A percentile compares a stretch with the other conserved stretches of the same genome.
Evolutionary conservation across 2,797 vertebrate genomes (phyloP).

Genomic region (Mormyrus proboscirostris): DNA sequence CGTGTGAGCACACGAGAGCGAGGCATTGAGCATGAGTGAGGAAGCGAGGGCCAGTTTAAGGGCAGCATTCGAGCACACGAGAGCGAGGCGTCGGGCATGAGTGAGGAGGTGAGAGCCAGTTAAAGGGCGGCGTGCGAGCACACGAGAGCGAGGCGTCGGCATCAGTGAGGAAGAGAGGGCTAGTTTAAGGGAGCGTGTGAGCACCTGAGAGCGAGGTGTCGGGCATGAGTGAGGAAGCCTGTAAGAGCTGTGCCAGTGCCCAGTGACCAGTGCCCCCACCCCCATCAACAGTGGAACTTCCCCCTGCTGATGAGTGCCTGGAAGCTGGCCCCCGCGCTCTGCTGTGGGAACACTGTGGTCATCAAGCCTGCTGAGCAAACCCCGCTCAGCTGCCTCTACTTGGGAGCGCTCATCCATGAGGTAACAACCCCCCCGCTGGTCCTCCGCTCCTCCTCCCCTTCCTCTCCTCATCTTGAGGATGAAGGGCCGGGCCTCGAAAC

Average conservation of each 20-base stretch:
- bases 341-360: constrained; percentile 93
- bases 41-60: background rate
- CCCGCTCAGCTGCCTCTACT: constrained; percentile 90
- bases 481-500: background rate
- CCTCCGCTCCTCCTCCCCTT: background rate
- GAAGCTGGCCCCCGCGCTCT: constrained; percentile 93
- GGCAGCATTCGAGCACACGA: background rate
- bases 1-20: background rate
- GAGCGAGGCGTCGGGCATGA: background rate
- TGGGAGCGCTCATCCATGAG: constrained; percentile 92
- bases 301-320: constrained; percentile 97
- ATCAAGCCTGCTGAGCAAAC: constrained; percentile 96
- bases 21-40: background rate
- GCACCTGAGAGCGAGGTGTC: background rate
- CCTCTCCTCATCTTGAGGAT: background rate
- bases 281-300: constrained; percentile 90
- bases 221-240: background rate
- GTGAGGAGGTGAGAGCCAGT: background rate
- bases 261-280: background rate
- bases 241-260: background rate
- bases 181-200: background rate
- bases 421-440: constrained; percentile 48
- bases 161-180: background rate
- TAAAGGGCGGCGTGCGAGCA: background rate
- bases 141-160: background rate